Evolutionary conservation across 35 echinoderm and acorn worm species (phyloP), one percentile per base, ranked within the genome.

Genomic region (Patiria miniata): DNA sequence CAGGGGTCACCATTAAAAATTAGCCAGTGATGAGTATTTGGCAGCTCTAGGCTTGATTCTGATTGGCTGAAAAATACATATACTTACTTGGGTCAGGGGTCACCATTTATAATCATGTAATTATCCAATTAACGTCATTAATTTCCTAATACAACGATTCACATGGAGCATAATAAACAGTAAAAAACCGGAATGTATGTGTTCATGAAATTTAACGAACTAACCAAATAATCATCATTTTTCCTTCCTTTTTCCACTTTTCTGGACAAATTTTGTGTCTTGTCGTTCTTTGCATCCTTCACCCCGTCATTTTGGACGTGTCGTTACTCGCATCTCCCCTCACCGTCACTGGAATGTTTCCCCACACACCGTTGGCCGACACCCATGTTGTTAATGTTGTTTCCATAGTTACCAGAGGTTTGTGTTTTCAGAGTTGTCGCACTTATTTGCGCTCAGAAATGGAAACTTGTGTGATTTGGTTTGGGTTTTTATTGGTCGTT

Each of bases 371-470:
- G 65, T 73, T 73, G 65, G 65, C 65, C 65, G 65, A 73, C 42
- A 47, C 65, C 65, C 65, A 73, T 73, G 65, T 73, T 73, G 26
- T 73, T 73, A 73, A 32, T 65, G 33, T 73, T 58, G 36, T 42
- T 86, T 61, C 83, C 61, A 65, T 86, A 86, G 83, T 86, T 39
- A 40, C 59, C 58, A 65, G 83, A 86, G 83, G 83, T 86, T 86
- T 19, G 83, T 86, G n/a, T 73, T n/a, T n/a, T 73, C 28, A 12
- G n/a, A 40, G 32, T 83, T 37, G 39, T 55, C 81, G 52, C 40
- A 83, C 56, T 83, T 83, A 53, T 58, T 32, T 2, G 0, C 12
- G 42, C 26, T 30, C 29, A 7, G 9, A 73, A 73, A 73, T 73
- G 65, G 65, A 73, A 30, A 73, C 65, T 73, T 73, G 65, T 73